Percentiles rank a stretch among this genome's conserved stretches.
Evolutionary conservation across 2,888 invertebrate species (phyloP).

Genomic region (Hyalella azteca): DNA sequence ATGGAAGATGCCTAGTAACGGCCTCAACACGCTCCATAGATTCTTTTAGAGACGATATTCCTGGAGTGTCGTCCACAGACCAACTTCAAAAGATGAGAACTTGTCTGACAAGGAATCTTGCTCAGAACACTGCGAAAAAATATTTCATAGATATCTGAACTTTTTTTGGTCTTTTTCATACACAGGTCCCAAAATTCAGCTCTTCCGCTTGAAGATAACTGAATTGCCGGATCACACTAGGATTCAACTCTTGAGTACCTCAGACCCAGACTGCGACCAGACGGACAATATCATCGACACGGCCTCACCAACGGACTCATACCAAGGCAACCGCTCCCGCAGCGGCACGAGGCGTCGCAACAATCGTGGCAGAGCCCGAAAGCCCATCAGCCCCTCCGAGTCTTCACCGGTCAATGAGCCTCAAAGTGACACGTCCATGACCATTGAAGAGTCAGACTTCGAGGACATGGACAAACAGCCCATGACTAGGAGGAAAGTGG

Average conservation of each 20-base stretch:
- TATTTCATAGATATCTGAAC: too few relatives aligned
- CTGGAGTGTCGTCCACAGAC: neutral
- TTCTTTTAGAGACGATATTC: neutral
- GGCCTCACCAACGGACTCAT: neutral
- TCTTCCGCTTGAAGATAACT: neutral
- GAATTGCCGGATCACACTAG: constrained; percentile 25
- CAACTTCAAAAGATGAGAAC: neutral
- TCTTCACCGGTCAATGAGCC: constrained; percentile 8
- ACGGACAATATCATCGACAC: constrained; percentile 18
- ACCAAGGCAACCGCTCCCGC: neutral
- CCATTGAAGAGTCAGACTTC: neutral
- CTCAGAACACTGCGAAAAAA: neutral
- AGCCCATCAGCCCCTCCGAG: constrained; percentile 3
- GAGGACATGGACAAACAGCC: neutral
- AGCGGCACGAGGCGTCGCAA: neutral
- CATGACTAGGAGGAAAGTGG: neutral
- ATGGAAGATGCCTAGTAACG: constrained; percentile 26
- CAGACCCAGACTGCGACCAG: constrained; percentile 24
- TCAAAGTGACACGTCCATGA: constrained; percentile 30
- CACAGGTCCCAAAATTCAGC: constrained; percentile 26
- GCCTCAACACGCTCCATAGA: constrained; percentile 25
- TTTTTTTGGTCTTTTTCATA: neutral
- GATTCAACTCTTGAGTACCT: neutral
- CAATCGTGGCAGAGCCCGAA: constrained; percentile 25
- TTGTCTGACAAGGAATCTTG: neutral